Percentiles rank a stretch among this genome's conserved stretches.
phyloP scores from a whole-genome alignment of 2,888 invertebrate genomes.

The Branchellion lobata region DNA sequence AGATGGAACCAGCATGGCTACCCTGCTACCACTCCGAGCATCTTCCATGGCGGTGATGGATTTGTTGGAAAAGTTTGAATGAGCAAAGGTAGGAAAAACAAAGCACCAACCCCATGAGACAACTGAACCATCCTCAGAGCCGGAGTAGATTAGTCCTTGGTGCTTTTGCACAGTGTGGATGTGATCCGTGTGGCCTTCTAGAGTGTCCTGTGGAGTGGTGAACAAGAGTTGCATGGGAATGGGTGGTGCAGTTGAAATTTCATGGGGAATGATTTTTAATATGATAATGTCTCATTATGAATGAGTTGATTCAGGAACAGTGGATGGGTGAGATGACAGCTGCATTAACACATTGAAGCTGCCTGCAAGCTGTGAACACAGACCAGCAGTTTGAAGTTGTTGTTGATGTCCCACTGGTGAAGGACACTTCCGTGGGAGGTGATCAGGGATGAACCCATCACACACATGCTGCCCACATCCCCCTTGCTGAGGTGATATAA shows the following conservation, averaged over 20 bases:
- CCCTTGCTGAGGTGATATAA: background rate
- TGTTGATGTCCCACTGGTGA: background rate
- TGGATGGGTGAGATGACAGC: too few relatives aligned
- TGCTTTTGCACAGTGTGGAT: background rate
- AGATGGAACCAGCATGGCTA: background rate
- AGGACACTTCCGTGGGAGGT: background rate
- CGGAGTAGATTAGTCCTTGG: background rate
- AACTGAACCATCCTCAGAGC: constrained; percentile 7
- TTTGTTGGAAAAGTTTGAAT: too few relatives aligned
- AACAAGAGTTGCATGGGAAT: too few relatives aligned
- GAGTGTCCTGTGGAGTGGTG: background rate
- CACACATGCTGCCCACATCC: constrained; percentile 2
- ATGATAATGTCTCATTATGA: too few relatives aligned
- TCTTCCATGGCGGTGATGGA: background rate
- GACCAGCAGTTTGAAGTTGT: background rate
- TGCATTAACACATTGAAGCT: too few relatives aligned
- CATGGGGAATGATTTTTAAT: too few relatives aligned
- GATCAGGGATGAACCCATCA: background rate
- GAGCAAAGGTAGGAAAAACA: too few relatives aligned
- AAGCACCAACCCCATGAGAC: background rate
- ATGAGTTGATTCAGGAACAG: too few relatives aligned
- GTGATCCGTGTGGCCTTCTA: background rate
- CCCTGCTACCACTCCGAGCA: background rate
- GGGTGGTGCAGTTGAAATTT: too few relatives aligned
- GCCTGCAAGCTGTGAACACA: background rate